Conservation (phyloP, 2,113 vertebrate genomes). For the Glaucidium brasilianum region DNA sequence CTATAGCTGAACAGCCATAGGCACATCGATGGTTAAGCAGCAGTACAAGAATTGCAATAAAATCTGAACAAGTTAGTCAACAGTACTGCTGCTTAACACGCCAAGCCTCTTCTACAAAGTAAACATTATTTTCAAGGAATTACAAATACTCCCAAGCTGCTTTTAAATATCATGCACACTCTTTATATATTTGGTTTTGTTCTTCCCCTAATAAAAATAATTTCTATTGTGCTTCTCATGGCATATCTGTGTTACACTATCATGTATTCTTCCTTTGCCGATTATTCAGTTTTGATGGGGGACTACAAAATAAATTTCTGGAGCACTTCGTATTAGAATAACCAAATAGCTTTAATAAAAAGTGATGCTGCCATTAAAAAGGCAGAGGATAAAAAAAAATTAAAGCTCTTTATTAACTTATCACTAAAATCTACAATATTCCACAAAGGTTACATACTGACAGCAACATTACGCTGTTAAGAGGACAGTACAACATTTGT, state of each 20-base stretch:
- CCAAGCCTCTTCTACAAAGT: neutral
- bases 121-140: neutral
- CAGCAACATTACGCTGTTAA: constrained; percentile 47
- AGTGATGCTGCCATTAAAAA: constrained; percentile 58
- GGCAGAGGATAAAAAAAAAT: constrained; percentile 51
- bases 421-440: constrained; percentile 59
- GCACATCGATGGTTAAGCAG: neutral
- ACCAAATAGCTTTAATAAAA: constrained; percentile 63
- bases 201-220: constrained; percentile 4
- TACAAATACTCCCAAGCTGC: neutral
- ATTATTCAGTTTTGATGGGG: neutral
- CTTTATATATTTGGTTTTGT: neutral
- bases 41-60: neutral
- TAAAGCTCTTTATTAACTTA: constrained; percentile 47
- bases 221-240: constrained; percentile 58
- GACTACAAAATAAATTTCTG: constrained; percentile 19
- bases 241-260: constrained; percentile 2
- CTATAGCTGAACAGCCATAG: neutral
- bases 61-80: neutral
- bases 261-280: neutral
- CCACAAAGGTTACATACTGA: constrained; percentile 45
- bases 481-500: constrained; percentile 30
- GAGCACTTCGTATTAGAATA: constrained; percentile 22
- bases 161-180: neutral
- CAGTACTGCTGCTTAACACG: neutral